Evolutionary conservation across 1,140 invertebrate species (phyloP), one percentile per base, ranked within the genome.

Genomic region (Drosophila nebulosa): DNA sequence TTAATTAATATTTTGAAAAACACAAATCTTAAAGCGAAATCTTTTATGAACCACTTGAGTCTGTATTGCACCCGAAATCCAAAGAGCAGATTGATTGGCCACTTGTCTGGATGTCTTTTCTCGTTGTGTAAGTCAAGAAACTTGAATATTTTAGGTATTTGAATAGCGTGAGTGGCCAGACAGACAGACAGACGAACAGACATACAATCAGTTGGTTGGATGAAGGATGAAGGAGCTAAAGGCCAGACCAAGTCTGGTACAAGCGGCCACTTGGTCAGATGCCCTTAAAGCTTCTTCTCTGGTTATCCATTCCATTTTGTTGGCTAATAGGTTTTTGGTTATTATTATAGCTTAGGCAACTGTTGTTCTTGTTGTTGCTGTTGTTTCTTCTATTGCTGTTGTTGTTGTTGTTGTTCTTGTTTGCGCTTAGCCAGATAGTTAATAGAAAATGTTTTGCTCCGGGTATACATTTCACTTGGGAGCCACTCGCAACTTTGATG

Each of bases 291-390:
- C 53, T 30, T 30, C 66, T 27, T 63, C 57, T 60, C 64, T 55
- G 24, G 63, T 7, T 51, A 32, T 22, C 22, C 42, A 63, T 67
- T 56, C 16, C 32, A 52, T 74, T 73, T 55, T 21, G 66, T 71
- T 81, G 70, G 63, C 74, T 74, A 86, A 85, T 86, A 81, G 79
- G 81, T 75, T 88, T 88, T 86, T 64, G 63, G 66, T 74, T 86
- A 78, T 86, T 86, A 85, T 85, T 77, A 85, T 81, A 59, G 65
- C 70, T 59, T 39, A 53, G n/a, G 74, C 62, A 12, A 65, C 63
- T 58, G 32, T 58, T 56, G 32, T 24, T 77, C 39, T 30, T 51
- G 50, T 16, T 18, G 24, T 27, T 18, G 51, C 35, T 55, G 32
- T 32, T 24, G 46, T 18, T 35, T 12, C 18, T 30, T 3, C 9